phyloP scores from a whole-genome alignment of 1,140 invertebrate species.

The Muscidifurax raptorellus region DNA sequence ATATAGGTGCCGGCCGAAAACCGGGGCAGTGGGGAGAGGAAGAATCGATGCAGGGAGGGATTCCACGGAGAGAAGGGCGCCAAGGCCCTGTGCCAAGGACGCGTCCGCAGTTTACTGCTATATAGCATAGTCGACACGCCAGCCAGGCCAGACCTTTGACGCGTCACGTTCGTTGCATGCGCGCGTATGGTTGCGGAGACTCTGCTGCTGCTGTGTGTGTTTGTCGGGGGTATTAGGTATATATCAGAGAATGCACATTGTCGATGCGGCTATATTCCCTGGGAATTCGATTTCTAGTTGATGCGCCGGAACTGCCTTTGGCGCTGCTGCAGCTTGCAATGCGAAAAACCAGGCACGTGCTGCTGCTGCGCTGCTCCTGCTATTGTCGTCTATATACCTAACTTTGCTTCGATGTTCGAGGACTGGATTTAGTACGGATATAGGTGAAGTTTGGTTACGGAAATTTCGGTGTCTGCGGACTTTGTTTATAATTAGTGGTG shows the following conservation, averaged over 20 bases:
- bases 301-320: background rate
- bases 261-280: background rate
- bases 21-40: background rate
- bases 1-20: background rate
- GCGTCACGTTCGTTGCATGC: background rate
- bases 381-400: background rate
- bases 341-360: background rate
- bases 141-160: background rate
- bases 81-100: conserved; percentile 46
- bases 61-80: conserved; percentile 38
- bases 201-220: no score
- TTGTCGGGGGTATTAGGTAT: no score
- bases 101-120: no score
- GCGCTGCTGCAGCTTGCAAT: no score
- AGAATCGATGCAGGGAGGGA: conserved; percentile 35
- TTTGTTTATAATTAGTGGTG: no score
- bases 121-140: conserved; percentile 23
- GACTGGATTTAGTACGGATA: no score
- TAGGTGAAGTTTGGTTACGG: no score
- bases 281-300: background rate
- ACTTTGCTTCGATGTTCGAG: background rate
- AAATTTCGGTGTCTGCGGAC: no score
- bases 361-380: background rate
- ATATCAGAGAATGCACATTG: background rate
- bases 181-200: background rate